Conservation (phyloP, 2,797 vertebrate genomes). For the Thripadectes ignobilis region DNA sequence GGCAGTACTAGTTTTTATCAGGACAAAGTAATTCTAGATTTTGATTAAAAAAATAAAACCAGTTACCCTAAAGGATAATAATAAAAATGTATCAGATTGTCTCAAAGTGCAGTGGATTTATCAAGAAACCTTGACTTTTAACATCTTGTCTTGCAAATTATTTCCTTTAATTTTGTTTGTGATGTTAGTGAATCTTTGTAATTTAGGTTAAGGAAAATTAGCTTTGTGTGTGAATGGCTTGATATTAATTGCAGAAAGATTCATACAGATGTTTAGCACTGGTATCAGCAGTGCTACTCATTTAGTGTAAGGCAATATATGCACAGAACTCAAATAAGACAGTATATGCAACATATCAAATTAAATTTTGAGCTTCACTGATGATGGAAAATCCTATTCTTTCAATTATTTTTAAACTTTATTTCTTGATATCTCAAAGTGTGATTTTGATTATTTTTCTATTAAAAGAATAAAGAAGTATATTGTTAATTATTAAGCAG, state of each 20-base stretch:
- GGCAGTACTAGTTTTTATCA: not conserved
- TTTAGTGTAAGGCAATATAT: not conserved
- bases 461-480: not conserved
- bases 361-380: not conserved
- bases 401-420: not conserved
- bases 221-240: not conserved
- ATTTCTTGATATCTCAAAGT: not conserved
- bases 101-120: not conserved
- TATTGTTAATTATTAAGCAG: not conserved
- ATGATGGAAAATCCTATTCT: not conserved
- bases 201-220: not conserved
- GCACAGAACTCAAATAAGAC: not conserved
- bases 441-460: not conserved
- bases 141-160: not conserved
- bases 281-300: not conserved
- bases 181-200: not conserved
- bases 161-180: not conserved
- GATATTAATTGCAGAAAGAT: not conserved
- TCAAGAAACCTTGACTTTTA: not conserved
- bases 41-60: not conserved
- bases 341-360: not conserved
- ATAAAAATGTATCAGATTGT: not conserved
- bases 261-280: not conserved
- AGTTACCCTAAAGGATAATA: not conserved
- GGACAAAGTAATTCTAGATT: not conserved